phyloP scores from a whole-genome alignment of 2,797 vertebrate genomes.

The Amniataba percoides region DNA sequence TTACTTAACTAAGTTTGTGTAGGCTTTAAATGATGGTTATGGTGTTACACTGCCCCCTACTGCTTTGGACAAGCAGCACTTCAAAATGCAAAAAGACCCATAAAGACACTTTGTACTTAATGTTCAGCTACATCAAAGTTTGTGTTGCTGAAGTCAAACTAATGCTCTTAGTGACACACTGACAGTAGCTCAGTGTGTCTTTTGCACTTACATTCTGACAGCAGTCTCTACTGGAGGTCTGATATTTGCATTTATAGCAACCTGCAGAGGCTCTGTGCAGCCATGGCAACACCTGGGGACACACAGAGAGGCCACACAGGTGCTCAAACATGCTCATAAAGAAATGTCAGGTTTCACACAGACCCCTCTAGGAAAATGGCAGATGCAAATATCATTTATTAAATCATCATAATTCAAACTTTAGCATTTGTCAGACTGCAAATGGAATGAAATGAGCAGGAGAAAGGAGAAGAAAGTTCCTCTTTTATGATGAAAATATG shows the following conservation, averaged over 20 bases:
- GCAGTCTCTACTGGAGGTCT: background rate
- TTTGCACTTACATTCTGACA: background rate
- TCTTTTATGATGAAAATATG: background rate
- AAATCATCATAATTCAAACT: background rate
- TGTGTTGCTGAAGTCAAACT: slow-evolving; percentile 2
- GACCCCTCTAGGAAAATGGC: slow-evolving; percentile 43
- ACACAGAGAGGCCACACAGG: slow-evolving; percentile 18
- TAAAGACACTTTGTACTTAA: background rate
- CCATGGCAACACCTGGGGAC: slow-evolving; percentile 37
- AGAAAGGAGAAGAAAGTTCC: background rate
- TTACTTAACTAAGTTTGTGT: slow-evolving; percentile 10
- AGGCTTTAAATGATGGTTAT: background rate
- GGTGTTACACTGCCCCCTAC: slow-evolving; percentile 74
- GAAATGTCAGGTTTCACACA: slow-evolving; percentile 51
- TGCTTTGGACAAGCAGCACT: slow-evolving; percentile 47
- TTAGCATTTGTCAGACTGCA: background rate
- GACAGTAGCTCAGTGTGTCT: background rate
- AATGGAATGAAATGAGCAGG: background rate
- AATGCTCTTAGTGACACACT: background rate
- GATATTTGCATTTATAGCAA: slow-evolving; percentile 11
- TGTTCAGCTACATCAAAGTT: background rate
- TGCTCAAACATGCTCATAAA: slow-evolving; percentile 35
- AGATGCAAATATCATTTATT: slow-evolving; percentile 41
- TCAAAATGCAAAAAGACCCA: background rate
- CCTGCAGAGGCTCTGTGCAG: slow-evolving; percentile 31